phyloP scores from a whole-genome alignment of 2,888 invertebrate genomes.

The Choristoneura rosaceana region DNA sequence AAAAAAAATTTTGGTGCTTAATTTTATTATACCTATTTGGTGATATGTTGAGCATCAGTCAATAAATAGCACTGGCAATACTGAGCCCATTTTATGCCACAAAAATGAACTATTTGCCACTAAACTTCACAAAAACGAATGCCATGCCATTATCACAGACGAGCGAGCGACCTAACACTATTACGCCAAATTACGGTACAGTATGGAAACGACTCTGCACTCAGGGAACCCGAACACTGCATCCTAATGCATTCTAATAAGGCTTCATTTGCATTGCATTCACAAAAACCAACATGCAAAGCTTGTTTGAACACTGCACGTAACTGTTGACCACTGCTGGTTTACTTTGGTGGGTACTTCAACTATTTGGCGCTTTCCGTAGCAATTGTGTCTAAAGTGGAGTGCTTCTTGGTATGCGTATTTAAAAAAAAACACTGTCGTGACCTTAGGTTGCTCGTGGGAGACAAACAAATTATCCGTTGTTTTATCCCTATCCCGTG shows the following conservation, averaged over 20 bases:
- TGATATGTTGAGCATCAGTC: too few species aligned
- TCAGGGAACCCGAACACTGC: not conserved
- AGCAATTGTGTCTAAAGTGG: too few species aligned
- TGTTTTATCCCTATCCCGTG: too few species aligned
- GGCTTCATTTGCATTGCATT: not conserved
- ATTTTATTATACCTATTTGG: too few species aligned
- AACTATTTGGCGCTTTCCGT: not conserved
- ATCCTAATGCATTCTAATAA: not conserved
- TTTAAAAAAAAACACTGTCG: too few species aligned
- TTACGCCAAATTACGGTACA: conserved; percentile 2
- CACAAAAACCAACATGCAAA: not conserved
- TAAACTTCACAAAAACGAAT: not conserved
- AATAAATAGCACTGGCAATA: too few species aligned
- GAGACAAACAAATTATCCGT: too few species aligned
- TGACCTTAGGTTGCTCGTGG: too few species aligned
- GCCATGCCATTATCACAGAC: not conserved
- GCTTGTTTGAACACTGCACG: not conserved
- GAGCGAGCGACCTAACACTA: not conserved
- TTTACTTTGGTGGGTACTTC: not conserved
- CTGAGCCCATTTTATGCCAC: not conserved
- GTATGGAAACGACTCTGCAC: not conserved
- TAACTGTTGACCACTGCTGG: not conserved
- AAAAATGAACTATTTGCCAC: not conserved
- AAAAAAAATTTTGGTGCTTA: too few species aligned
- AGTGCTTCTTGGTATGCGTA: too few species aligned